These are phyloP conservation scores for Folsomia candida DNA, from an alignment of 2,888 invertebrate genomes.

Conservation along the genomic window DNA sequence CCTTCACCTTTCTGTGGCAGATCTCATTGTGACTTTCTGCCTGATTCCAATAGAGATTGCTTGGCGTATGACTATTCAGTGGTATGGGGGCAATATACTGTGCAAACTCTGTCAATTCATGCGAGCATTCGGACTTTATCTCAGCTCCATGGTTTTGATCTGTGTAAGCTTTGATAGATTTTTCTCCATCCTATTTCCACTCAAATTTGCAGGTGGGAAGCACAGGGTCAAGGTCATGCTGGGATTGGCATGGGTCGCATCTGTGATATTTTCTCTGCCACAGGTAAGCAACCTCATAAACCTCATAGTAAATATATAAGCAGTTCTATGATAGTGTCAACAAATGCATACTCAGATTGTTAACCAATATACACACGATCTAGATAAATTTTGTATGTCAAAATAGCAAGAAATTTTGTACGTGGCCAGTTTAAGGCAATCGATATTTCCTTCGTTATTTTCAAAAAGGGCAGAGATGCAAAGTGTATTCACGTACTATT, in stretches of 20 bases:
- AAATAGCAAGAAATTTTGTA: too few relatives aligned
- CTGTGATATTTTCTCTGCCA: slow-evolving; percentile 66
- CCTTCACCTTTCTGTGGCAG: slow-evolving; percentile 73
- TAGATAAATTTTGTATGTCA: too few relatives aligned
- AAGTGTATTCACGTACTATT: too few relatives aligned
- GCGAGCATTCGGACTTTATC: slow-evolving; percentile 72
- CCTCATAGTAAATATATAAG: too few relatives aligned
- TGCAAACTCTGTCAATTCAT: slow-evolving; percentile 71
- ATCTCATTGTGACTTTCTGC: slow-evolving; percentile 74
- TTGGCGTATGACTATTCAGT: slow-evolving; percentile 72
- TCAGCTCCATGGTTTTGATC: slow-evolving; percentile 64
- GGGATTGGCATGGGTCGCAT: slow-evolving; percentile 65
- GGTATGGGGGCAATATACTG: slow-evolving; percentile 72
- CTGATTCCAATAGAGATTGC: slow-evolving; percentile 62
- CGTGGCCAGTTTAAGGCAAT: too few relatives aligned
- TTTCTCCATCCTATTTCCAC: slow-evolving; percentile 71
- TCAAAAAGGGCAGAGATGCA: too few relatives aligned
- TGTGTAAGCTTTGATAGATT: slow-evolving; percentile 58
- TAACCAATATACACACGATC: too few relatives aligned
- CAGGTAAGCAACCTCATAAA: too few relatives aligned
- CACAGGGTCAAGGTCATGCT: slow-evolving; percentile 70
- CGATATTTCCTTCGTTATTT: too few relatives aligned
- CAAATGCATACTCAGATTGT: too few relatives aligned
- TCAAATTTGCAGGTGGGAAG: slow-evolving; percentile 66
- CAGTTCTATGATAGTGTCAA: too few relatives aligned